Evolutionary conservation across 2,888 invertebrate species (phyloP).

Genomic region (Gnatocerus cornutus): DNA sequence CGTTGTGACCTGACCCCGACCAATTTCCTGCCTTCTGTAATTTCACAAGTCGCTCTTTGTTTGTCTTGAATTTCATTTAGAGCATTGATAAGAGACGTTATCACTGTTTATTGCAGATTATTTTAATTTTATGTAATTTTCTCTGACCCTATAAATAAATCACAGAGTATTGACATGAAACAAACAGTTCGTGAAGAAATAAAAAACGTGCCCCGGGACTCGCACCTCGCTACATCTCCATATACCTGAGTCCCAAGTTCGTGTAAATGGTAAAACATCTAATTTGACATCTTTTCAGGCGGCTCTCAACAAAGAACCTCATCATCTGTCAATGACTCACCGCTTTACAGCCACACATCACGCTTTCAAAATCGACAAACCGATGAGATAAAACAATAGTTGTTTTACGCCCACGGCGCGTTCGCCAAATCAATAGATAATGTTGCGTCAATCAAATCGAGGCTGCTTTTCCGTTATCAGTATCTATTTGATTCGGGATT

Average conservation of each 20-base stretch:
- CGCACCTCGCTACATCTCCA: no score
- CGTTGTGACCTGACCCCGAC: no score
- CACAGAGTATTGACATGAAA: no score
- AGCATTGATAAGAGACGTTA: no score
- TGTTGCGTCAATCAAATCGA: background rate
- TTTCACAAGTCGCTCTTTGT: no score
- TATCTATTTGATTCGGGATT: background rate
- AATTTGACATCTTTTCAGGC: constrained; percentile 36
- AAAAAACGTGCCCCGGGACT: no score
- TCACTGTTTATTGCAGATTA: no score
- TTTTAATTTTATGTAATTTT: no score
- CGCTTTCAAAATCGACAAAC: constrained; percentile 7
- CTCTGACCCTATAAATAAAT: no score
- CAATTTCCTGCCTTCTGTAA: no score
- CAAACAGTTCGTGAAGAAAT: no score
- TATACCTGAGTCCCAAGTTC: constrained; percentile 4
- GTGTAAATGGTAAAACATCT: constrained; percentile 22
- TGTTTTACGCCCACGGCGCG: constrained; percentile 13
- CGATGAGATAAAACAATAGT: constrained; percentile 22
- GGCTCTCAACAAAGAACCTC: constrained; percentile 30
- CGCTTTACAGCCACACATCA: constrained; percentile 20
- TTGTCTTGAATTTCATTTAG: no score
- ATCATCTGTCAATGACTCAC: constrained; percentile 36
- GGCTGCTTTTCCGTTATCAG: background rate
- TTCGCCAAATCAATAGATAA: constrained; percentile 8